Percentiles rank a stretch among this genome's conserved stretches.
phyloP scores from a whole-genome alignment of 2,113 vertebrate species.

The Paradoxurus hermaphroditus region DNA sequence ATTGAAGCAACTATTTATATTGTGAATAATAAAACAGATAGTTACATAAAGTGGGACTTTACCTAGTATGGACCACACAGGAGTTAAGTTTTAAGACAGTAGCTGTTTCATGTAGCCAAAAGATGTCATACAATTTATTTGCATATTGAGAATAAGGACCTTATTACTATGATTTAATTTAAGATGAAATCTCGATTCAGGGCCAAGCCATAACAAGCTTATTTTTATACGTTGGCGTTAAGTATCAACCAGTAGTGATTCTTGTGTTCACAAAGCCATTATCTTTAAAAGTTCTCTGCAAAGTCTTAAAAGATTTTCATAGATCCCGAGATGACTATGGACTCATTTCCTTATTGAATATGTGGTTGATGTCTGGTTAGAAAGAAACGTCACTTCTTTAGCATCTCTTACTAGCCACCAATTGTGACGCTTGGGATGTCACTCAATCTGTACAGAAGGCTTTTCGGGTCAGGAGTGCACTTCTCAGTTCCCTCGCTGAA shows the following conservation, averaged over 20 bases:
- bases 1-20: background rate
- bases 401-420: background rate
- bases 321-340: background rate
- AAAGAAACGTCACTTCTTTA: slow-evolving; percentile 46
- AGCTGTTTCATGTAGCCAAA: background rate
- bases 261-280: background rate
- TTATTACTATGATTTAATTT: slow-evolving; percentile 34
- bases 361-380: background rate
- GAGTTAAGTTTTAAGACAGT: background rate
- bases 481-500: background rate
- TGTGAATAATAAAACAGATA: background rate
- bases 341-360: slow-evolving; percentile 40
- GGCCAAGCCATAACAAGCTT: background rate
- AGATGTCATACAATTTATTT: background rate
- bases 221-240: slow-evolving; percentile 12
- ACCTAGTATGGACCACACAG: background rate
- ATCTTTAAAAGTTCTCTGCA: slow-evolving; percentile 17
- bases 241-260: background rate
- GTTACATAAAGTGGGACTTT: background rate
- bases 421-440: background rate
- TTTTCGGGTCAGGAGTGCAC: slow-evolving; percentile 43
- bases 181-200: background rate
- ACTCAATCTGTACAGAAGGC: background rate
- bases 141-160: background rate
- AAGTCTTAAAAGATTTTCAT: slow-evolving; percentile 39